Conservation (phyloP, 92 coral and sea anemone genomes). For the Epizoanthus scotinus region DNA sequence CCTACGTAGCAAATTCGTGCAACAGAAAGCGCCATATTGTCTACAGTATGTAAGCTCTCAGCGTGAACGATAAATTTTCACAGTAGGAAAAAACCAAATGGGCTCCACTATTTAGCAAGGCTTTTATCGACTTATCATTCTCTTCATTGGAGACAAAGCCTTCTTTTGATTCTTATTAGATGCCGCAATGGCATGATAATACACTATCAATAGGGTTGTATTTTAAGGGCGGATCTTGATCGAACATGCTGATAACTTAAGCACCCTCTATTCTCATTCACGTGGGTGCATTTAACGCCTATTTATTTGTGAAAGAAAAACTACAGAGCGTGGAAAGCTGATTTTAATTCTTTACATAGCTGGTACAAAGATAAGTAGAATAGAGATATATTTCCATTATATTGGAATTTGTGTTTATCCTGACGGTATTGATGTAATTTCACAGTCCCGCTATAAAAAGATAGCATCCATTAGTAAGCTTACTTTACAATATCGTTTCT, state of each 20-base stretch:
- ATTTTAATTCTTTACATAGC: not conserved
- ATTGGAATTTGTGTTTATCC: not conserved
- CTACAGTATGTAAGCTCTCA: not conserved
- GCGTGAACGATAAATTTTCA: conserved; percentile 18
- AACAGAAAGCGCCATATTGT: not conserved
- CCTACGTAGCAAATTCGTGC: not conserved
- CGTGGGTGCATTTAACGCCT: not conserved
- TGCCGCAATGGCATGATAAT: conserved; percentile 1
- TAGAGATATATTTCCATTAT: not conserved
- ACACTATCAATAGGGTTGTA: not conserved
- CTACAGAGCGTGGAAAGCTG: not conserved
- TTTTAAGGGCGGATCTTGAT: conserved; percentile 14
- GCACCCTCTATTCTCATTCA: not conserved
- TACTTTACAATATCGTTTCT: not conserved
- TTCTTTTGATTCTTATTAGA: not conserved
- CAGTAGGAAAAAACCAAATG: conserved; percentile 2
- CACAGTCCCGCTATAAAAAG: conserved; percentile 2
- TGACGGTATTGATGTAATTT: not conserved
- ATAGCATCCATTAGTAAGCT: not conserved
- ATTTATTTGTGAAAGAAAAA: conserved; percentile 2
- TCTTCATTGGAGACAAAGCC: not conserved
- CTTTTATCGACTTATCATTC: conserved; percentile 20
- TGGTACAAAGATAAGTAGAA: too few relatives aligned
- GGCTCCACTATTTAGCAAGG: conserved; percentile 5
- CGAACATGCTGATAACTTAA: conserved; percentile 6